phyloP scores from a whole-genome alignment of 1,140 invertebrate species.

The Asobara japonica region DNA sequence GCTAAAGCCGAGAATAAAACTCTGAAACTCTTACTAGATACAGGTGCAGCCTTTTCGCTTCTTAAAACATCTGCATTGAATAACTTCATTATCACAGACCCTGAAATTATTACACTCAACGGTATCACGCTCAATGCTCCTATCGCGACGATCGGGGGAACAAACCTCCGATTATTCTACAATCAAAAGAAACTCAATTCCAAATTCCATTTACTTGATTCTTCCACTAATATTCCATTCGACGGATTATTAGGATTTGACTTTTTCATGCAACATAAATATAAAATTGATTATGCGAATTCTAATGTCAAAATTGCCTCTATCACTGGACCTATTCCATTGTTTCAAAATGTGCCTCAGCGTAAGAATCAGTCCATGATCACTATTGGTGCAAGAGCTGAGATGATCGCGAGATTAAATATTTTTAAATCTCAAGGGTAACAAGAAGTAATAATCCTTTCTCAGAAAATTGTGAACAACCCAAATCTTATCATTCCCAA shows the following conservation, averaged over 20 bases:
- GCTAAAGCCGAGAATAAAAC: conserved; percentile 4
- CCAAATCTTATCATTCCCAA: no score
- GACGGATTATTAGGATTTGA: no score
- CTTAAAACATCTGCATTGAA: background rate
- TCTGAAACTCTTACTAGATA: conserved; percentile 27
- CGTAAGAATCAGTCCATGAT: no score
- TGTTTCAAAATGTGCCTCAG: background rate
- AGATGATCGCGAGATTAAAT: background rate
- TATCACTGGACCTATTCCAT: background rate
- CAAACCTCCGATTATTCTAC: no score
- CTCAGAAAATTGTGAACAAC: no score
- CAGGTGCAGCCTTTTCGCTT: conserved; percentile 20
- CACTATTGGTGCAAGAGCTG: background rate
- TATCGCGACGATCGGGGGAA: no score
- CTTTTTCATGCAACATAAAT: no score
- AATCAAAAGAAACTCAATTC: background rate
- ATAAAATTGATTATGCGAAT: no score
- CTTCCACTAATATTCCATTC: conserved; percentile 19
- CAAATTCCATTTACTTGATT: conserved; percentile 16
- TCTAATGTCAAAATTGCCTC: background rate
- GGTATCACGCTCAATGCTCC: no score
- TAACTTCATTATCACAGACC: no score
- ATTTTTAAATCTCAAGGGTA: background rate
- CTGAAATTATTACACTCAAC: no score
- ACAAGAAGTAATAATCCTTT: no score